Conservation (phyloP, 1,140 invertebrate species). For the Lucilia cuprina region DNA sequence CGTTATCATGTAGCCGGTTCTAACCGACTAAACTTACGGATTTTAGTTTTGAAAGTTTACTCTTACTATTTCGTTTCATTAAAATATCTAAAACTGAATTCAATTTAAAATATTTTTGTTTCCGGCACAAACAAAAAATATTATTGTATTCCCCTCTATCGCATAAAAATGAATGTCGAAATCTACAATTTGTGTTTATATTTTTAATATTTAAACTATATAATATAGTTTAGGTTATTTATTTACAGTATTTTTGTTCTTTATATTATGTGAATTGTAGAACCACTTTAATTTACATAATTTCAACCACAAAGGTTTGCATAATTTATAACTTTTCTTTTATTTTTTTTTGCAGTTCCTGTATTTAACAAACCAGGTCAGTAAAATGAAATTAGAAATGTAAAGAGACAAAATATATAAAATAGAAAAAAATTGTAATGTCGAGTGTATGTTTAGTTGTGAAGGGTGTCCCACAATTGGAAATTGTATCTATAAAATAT, state of each 20-base stretch:
- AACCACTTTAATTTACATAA: conserved; percentile 32
- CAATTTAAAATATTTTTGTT: no score
- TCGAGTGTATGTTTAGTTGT: neutral
- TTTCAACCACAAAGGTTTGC: conserved; percentile 27
- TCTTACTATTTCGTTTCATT: no score
- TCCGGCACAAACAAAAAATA: no score
- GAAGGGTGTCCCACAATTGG: neutral
- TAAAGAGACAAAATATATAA: conserved; percentile 6
- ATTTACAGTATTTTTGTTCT: neutral
- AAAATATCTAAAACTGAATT: no score
- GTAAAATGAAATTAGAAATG: conserved; percentile 34
- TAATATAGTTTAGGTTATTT: neutral
- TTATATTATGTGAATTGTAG: neutral
- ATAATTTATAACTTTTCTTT: conserved; percentile 22
- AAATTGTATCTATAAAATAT: no score
- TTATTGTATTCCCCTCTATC: neutral
- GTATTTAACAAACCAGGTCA: conserved; percentile 22
- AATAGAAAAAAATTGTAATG: neutral
- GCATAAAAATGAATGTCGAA: neutral
- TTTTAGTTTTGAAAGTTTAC: no score
- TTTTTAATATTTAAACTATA: neutral
- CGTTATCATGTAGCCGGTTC: no score
- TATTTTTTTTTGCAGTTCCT: neutral
- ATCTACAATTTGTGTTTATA: neutral
- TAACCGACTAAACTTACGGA: no score